Evolutionary conservation across 2,888 invertebrate species (phyloP).

Genomic region (Euproctis similis): DNA sequence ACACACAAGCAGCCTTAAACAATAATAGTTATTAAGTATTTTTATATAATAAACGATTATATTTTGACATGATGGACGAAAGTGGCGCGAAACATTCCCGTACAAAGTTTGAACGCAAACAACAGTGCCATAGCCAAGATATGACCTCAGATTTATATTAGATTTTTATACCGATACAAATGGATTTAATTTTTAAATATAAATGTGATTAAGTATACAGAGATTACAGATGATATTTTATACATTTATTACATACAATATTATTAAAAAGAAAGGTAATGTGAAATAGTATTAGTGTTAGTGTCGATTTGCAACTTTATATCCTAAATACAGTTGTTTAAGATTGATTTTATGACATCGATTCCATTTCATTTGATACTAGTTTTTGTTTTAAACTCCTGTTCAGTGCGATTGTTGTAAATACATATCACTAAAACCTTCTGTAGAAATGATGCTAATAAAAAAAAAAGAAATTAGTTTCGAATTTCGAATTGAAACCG

Average conservation of each 20-base stretch:
- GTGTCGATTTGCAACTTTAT: constrained; percentile 54
- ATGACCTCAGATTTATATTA: constrained; percentile 72
- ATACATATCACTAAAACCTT: constrained; percentile 63
- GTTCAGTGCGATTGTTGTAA: constrained; percentile 54
- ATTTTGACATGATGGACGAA: constrained; percentile 34
- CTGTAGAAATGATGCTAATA: constrained; percentile 55
- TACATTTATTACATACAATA: constrained; percentile 76
- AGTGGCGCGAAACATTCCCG: constrained; percentile 42
- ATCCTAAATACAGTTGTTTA: constrained; percentile 34
- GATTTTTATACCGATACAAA: constrained; percentile 76
- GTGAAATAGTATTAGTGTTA: constrained; percentile 71
- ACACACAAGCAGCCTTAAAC: constrained; percentile 64
- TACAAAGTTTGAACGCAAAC: constrained; percentile 70
- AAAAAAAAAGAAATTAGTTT: constrained; percentile 20
- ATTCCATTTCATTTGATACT: constrained; percentile 23
- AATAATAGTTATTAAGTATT: constrained; percentile 72
- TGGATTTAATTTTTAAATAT: constrained; percentile 77
- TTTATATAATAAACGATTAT: constrained; percentile 60
- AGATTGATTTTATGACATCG: constrained; percentile 22
- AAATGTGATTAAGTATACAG: constrained; percentile 75
- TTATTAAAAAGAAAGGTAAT: constrained; percentile 67
- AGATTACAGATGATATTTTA: constrained; percentile 77
- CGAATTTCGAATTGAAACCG: constrained; percentile 27
- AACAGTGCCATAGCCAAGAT: constrained; percentile 71
- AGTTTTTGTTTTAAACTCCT: too few species aligned